phyloP scores from a whole-genome alignment of 2,797 vertebrate genomes.

The Muscicapa striata region DNA sequence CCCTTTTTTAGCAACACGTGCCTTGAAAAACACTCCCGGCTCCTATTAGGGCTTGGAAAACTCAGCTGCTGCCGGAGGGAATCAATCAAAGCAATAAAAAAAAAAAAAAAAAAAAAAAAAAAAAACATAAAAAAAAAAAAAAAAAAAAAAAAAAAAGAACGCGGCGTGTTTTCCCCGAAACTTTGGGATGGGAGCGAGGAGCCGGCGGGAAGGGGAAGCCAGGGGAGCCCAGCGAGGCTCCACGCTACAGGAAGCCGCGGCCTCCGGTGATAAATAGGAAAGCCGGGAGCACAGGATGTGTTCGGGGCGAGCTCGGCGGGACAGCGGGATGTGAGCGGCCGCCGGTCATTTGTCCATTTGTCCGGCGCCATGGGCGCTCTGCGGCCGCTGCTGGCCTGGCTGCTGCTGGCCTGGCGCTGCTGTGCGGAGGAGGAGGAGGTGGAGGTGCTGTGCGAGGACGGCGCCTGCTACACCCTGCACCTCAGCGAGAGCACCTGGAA shows the following conservation, averaged over 20 bases:
- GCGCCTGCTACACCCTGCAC: conserved; percentile 76
- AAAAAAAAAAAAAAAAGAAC: not conserved
- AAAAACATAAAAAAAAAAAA: not conserved
- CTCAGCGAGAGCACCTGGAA: conserved; percentile 27
- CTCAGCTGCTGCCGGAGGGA: not conserved
- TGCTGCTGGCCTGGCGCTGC: not conserved
- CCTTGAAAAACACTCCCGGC: conserved; percentile 10
- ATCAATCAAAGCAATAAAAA: not conserved
- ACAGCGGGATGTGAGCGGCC: conserved; percentile 59
- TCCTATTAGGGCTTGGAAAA: conserved; percentile 62
- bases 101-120: not conserved
- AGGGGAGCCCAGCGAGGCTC: conserved; percentile 13
- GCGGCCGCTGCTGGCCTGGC: not conserved
- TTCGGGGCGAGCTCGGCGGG: conserved; percentile 33
- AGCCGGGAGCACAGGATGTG: conserved; percentile 76
- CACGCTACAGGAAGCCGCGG: conserved; percentile 74
- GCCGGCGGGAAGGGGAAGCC: not conserved
- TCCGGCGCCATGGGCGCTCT: conserved; percentile 2
- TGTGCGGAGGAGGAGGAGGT: not conserved
- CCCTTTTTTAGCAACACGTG: conserved; percentile 13
- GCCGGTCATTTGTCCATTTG: not conserved
- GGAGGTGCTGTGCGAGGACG: conserved; percentile 59
- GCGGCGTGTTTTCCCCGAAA: not conserved
- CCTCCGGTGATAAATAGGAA: conserved; percentile 79
- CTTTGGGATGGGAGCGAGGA: not conserved